phyloP scores from a whole-genome alignment of 2,888 invertebrate species.

The Thysanoteuthis rhombus region DNA sequence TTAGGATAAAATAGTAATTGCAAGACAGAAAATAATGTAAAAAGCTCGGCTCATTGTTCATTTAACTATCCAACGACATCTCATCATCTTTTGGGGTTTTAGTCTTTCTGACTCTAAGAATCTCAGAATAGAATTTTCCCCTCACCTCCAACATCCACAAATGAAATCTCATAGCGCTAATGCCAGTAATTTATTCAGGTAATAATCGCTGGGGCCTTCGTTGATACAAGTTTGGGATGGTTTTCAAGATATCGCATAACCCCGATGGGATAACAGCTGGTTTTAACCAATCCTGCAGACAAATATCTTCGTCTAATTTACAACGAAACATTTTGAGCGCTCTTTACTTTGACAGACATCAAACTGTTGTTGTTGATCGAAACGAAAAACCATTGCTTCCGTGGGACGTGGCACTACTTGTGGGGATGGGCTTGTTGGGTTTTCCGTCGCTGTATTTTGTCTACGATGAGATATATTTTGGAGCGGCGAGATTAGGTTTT shows the following conservation, averaged over 20 bases:
- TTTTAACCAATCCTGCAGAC: background rate
- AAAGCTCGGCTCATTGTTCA: no score
- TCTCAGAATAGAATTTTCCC: no score
- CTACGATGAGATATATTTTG: background rate
- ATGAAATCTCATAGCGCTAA: background rate
- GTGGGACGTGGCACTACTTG: background rate
- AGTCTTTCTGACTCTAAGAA: no score
- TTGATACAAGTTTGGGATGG: background rate
- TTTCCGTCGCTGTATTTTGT: background rate
- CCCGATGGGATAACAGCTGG: background rate
- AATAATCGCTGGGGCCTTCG: background rate
- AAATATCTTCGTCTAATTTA: background rate
- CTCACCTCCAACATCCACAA: no score
- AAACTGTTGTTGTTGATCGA: background rate
- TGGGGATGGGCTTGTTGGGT: background rate
- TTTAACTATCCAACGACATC: no score
- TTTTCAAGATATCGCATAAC: background rate
- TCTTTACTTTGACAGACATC: background rate
- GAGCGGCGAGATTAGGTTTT: background rate
- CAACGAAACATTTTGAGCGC: background rate
- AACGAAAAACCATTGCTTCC: background rate
- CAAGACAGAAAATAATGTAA: no score
- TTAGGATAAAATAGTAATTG: no score
- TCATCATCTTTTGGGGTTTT: no score
- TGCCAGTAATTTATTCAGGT: background rate